Evolutionary conservation across 2,797 vertebrate species (phyloP), one percentile per base, ranked within the genome.

Genomic region (Characodon lateralis): DNA sequence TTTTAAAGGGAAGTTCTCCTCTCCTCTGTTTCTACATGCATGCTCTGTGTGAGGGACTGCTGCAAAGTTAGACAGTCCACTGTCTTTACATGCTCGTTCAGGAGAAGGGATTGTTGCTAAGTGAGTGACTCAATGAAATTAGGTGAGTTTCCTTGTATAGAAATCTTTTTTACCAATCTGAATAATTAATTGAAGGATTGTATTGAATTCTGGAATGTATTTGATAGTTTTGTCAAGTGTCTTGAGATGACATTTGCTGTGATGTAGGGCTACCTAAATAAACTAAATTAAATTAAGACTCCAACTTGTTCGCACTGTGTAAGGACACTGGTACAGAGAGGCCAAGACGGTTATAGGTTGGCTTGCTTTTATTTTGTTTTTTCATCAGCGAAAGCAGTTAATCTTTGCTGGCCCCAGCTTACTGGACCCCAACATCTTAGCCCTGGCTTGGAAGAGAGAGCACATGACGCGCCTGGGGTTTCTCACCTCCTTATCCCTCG

Each of bases 321-420:
- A 24, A 91, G 83, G 88, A 84, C 85, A 55, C 82, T 89, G 88
- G 80, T 43, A 51, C 89, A 82, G 89, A 87, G 90, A 89, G 86
- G 87, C 84, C 86, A 55, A 74, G 86, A 82, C 24, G 91, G 91
- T 84, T 87, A 66, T 89, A 86, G 92, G 89, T 89, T 83, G 65
- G 61, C 72, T 80, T 35, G 72, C 83, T 78, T 91, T 93, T 92
- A 89, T 93, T 91, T 93, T 83, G 85, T 75, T 85, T 73, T 89
- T 90, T 86, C 89, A 89, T 94, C 92, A 84, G 86, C 89, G 87
- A 85, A 89, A 85, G 91, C 89, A 82, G 84, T 92, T 95, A 94
- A 95, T 95, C 94, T 95, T 89, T 79, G 81, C 85, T 80, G 74
- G 89, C 88, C 87, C 74, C 73, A 50, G 90, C 91, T 95, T 95